Evolutionary conservation across 2,888 invertebrate genomes (phyloP).

Genomic region (Drosophila colorata): DNA sequence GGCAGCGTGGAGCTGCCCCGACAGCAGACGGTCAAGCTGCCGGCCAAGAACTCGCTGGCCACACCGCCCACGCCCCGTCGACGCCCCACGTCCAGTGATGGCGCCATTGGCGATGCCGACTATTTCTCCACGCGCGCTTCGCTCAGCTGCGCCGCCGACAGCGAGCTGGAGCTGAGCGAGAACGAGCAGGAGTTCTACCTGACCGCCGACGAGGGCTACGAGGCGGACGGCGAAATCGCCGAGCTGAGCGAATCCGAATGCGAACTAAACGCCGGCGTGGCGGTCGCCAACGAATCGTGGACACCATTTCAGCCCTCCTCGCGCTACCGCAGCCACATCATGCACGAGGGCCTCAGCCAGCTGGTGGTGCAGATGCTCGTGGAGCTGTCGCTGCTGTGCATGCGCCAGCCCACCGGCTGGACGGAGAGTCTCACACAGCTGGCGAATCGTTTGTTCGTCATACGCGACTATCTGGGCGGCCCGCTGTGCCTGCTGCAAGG

Average conservation of each 20-base stretch:
- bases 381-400: conserved; percentile 81
- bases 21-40: conserved; percentile 63
- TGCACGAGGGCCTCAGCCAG: conserved; percentile 84
- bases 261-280: conserved; percentile 58
- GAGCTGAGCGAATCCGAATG: conserved; percentile 82
- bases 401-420: conserved; percentile 82
- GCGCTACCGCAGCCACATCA: conserved; percentile 82
- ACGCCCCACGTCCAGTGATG: conserved; percentile 74
- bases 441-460: conserved; percentile 83
- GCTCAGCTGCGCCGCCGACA: conserved; percentile 80
- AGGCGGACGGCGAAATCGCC: conserved; percentile 85
- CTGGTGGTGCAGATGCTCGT: conserved; percentile 84
- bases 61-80: conserved; percentile 68
- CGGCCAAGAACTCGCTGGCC: conserved; percentile 70
- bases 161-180: conserved; percentile 84
- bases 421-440: conserved; percentile 82
- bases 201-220: conserved; percentile 85
- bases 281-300: conserved; percentile 70
- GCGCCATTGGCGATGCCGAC: conserved; percentile 75
- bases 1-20: conserved; percentile 65
- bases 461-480: conserved; percentile 85
- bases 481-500: conserved; percentile 83
- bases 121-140: conserved; percentile 83
- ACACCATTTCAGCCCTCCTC: conserved; percentile 82
- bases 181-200: conserved; percentile 83